Evolutionary conservation across 2,113 vertebrate species (phyloP).

Genomic region (Dipodomys merriami): DNA sequence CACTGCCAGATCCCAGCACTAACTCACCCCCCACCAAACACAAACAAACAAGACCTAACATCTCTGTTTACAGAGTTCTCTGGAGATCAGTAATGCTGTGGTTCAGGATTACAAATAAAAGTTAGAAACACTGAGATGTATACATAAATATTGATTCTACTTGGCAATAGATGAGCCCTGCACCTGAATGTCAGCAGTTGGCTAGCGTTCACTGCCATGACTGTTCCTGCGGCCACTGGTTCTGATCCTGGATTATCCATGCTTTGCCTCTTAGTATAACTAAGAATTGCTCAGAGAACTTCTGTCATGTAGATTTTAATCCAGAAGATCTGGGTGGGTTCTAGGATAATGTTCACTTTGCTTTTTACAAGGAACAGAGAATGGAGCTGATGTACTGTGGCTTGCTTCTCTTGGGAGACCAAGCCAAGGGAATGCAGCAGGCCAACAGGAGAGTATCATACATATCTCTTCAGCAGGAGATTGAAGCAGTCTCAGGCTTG

Average conservation of each 20-base stretch:
- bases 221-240: neutral
- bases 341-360: neutral
- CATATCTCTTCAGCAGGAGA: rapidly evolving
- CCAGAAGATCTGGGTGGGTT: neutral
- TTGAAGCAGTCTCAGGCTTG: neutral
- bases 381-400: neutral
- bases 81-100: neutral
- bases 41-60: no score
- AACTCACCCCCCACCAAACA: no score
- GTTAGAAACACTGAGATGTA: neutral
- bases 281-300: neutral
- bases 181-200: neutral
- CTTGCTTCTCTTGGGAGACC: neutral
- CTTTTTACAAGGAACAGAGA: neutral
- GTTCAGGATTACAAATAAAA: slow-evolving; percentile 2
- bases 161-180: neutral
- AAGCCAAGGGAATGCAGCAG: neutral
- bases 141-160: neutral
- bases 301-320: neutral
- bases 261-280: neutral
- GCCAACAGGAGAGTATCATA: rapidly evolving
- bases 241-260: neutral
- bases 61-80: neutral
- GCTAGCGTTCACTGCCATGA: neutral
- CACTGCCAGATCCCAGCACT: no score